Percentiles rank a stretch among this genome's conserved stretches.
phyloP scores from a whole-genome alignment of 2,888 invertebrate species.

The Tipula unca region DNA sequence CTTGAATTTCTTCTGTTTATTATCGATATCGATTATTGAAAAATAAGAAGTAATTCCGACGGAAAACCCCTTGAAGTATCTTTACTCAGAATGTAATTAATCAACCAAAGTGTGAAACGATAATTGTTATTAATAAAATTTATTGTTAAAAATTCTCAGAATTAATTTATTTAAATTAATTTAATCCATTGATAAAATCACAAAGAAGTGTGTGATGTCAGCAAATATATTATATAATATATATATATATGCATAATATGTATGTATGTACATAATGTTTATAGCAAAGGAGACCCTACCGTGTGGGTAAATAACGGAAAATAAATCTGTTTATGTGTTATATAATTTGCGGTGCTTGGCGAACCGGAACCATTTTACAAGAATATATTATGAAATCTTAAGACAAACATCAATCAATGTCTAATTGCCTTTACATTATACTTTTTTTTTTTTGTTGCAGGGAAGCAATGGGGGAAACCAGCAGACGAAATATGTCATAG shows the following conservation, averaged over 20 bases:
- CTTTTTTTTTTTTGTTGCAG: no score
- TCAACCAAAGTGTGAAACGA: not conserved
- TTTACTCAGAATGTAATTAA: not conserved
- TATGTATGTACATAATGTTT: not conserved
- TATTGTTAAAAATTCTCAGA: not conserved
- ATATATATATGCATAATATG: not conserved
- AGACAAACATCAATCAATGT: not conserved
- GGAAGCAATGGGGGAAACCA: no score
- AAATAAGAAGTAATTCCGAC: not conserved
- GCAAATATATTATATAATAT: no score
- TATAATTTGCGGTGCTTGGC: not conserved
- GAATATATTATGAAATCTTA: not conserved
- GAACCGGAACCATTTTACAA: not conserved
- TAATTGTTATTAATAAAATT: not conserved
- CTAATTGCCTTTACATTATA: not conserved
- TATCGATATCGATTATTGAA: not conserved
- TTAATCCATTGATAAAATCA: not conserved
- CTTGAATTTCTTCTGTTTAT: not conserved
- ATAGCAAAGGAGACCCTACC: not conserved
- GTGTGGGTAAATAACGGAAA: not conserved
- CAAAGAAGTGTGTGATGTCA: not conserved
- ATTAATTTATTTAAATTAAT: not conserved
- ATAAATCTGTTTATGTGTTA: not conserved
- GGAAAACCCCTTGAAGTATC: not conserved
- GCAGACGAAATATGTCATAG: no score